Conservation (phyloP, 2,797 vertebrate genomes). For the Thaleichthys pacificus region DNA sequence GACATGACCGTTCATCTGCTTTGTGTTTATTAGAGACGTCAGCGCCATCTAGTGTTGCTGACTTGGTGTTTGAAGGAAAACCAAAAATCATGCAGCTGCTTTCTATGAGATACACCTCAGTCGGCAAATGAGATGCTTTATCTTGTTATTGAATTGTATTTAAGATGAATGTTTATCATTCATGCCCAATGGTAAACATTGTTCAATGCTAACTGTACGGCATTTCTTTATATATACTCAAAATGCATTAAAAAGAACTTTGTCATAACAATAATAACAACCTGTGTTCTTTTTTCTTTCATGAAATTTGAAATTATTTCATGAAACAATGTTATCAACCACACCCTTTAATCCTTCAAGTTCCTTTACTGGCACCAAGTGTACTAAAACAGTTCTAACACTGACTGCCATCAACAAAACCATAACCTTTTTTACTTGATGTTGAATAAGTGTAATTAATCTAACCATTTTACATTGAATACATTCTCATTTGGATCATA, state of each 20-base stretch:
- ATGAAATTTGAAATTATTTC: neutral
- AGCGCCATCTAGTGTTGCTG: no score
- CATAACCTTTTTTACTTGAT: no score
- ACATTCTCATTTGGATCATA: no score
- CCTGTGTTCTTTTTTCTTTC: neutral
- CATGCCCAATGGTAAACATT: neutral
- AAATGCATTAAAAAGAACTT: slow-evolving; percentile 1
- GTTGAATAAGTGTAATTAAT: no score
- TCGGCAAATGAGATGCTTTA: neutral
- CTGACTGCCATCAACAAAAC: no score
- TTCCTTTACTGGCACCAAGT: neutral
- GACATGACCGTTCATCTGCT: no score
- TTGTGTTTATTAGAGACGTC: no score
- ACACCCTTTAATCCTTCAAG: neutral
- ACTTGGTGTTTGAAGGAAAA: neutral
- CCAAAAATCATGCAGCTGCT: neutral
- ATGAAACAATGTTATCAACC: neutral
- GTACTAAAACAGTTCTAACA: neutral
- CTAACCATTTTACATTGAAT: no score
- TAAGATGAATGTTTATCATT: neutral
- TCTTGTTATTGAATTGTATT: slow-evolving; percentile 6
- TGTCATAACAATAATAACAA: neutral
- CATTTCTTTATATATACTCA: neutral
- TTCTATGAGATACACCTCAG: slow-evolving; percentile 13
- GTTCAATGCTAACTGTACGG: neutral